Evolutionary conservation across 2,888 invertebrate species (phyloP).

Genomic region (Drosophila subquinaria): DNA sequence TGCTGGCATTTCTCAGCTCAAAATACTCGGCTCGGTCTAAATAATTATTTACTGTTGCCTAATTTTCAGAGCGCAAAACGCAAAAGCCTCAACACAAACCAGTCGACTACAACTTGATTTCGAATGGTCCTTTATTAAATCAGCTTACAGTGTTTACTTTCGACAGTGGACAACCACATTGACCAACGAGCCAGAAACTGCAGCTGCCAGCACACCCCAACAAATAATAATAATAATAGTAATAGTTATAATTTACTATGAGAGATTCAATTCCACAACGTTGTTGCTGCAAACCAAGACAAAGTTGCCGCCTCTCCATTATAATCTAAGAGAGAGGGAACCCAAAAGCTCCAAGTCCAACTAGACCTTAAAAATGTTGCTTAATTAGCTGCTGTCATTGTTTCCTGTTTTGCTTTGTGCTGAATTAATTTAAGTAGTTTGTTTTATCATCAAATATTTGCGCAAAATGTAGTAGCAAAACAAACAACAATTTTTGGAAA

Average conservation of each 20-base stretch:
- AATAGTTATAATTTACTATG: constrained; percentile 69
- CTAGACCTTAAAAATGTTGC: constrained; percentile 33
- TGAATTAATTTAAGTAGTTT: constrained; percentile 10
- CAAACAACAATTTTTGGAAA: background rate
- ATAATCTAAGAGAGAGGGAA: constrained; percentile 1
- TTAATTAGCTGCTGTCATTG: constrained; percentile 49
- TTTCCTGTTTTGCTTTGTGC: constrained; percentile 19
- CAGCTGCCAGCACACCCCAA: constrained; percentile 51
- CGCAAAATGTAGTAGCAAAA: background rate
- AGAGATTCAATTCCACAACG: constrained; percentile 52
- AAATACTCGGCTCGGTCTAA: constrained; percentile 43
- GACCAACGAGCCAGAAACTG: constrained; percentile 49
- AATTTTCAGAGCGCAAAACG: constrained; percentile 49
- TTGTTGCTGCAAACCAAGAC: constrained; percentile 41
- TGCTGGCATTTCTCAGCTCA: constrained; percentile 23
- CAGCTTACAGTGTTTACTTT: constrained; percentile 65
- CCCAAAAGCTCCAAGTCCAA: constrained; percentile 10
- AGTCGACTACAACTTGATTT: constrained; percentile 56
- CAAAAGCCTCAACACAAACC: constrained; percentile 59
- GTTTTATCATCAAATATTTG: constrained; percentile 33
- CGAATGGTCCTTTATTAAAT: constrained; percentile 45
- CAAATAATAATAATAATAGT: constrained; percentile 47
- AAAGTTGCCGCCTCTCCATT: constrained; percentile 29
- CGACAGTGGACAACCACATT: constrained; percentile 66
- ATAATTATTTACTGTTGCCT: constrained; percentile 67